Evolutionary conservation across 2,797 vertebrate species (phyloP), one percentile per base, ranked within the genome.

Genomic region (Poeciliopsis presidionis): DNA sequence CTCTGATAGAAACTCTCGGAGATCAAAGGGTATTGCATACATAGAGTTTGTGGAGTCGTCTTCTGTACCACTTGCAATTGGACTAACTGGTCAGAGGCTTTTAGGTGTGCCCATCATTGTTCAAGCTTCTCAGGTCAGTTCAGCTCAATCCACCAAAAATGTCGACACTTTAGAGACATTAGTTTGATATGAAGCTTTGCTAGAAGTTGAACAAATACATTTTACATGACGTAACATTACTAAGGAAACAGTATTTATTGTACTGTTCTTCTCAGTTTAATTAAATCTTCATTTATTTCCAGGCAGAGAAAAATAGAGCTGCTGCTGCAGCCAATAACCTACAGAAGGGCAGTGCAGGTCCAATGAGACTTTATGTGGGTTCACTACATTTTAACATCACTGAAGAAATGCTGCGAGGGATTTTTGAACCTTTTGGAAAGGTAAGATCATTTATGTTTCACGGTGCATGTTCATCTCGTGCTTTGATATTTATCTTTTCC

Each of bases 21-120:
- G 98, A 79, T 99, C 98, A 22, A 99, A 99, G 91, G 98, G 98
- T 88, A 99, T 99, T 85, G 98, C 98, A n/a, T 99, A 99, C 82
- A 97, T 99, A 49, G 98, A 99, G 77, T 99, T 99, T 92, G 96
- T 98, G 67, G 98, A 99, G 85, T 93, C 98, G 4, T 98, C 97
- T 25, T 99, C 98, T 41, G 98, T 99, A 72, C 98, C 98, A 30
- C 94, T 99, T 87, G 98, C 98, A 5, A 99, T 99, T 88, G 98
- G 98, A 78, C 87, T 99, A 81, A 99, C 98, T 30, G 98, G 98
- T 7, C 98, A 99, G 89, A 96, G 98, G 82, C 96, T 99, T 67
- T 88, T 99, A 87, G 98, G 98, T 61, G 98, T 99, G 55, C 98
- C 98, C 55, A 99, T 99, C 88, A 99, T 99, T 72, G 98, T 99